These are phyloP conservation scores for Sepioteuthis lessoniana DNA, from an alignment of 2,888 invertebrate species.

Conservation along the genomic window DNA sequence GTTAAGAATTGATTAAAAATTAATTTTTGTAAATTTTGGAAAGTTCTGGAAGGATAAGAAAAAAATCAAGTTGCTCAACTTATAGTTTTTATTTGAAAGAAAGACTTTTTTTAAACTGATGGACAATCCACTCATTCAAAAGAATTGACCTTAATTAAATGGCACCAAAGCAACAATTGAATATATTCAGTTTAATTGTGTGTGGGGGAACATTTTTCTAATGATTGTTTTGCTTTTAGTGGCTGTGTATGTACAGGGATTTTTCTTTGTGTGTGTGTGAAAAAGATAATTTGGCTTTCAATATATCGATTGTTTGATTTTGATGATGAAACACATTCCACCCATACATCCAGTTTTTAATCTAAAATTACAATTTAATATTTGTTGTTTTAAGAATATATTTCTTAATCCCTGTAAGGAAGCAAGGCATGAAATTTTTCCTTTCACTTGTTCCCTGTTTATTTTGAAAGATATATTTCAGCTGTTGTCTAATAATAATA, in stretches of 20 bases:
- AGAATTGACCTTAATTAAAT: background rate
- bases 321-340: background rate
- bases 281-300: background rate
- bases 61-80: background rate
- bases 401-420: too few species aligned
- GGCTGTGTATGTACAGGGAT: background rate
- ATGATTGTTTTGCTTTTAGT: constrained; percentile 3
- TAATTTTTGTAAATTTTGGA: background rate
- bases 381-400: too few species aligned
- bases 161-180: background rate
- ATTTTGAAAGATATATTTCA: too few species aligned
- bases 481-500: too few species aligned
- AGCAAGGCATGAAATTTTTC: too few species aligned
- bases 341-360: too few species aligned
- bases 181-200: background rate
- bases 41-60: background rate
- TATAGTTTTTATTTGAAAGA: too few species aligned
- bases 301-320: background rate
- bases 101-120: too few species aligned
- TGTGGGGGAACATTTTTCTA: background rate
- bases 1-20: too few species aligned
- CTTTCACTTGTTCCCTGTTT: too few species aligned
- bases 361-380: too few species aligned
- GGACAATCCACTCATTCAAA: too few species aligned
- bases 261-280: background rate